These are phyloP conservation scores for Pteronura brasiliensis DNA, from an alignment of 2,113 vertebrate genomes.

Conservation along the genomic window DNA sequence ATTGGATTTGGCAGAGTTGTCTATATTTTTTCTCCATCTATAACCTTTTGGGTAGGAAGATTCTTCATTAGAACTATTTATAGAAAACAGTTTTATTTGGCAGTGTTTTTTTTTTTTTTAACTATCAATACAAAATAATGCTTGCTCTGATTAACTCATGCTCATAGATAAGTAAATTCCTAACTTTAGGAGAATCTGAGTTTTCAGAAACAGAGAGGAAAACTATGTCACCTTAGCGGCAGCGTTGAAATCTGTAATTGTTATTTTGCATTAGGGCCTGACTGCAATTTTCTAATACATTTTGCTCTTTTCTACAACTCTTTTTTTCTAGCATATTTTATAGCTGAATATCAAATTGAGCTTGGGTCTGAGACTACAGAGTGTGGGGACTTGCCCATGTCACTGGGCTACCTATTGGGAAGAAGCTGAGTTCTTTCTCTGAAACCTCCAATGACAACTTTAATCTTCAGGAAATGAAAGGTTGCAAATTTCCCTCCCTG, in stretches of 20 bases:
- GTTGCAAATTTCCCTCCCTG: background rate
- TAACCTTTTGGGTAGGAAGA: background rate
- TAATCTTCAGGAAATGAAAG: background rate
- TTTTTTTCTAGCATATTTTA: background rate
- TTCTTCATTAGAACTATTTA: background rate
- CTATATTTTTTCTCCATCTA: background rate
- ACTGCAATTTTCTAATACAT: background rate
- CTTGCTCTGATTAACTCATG: slow-evolving; percentile 17
- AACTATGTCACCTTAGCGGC: background rate
- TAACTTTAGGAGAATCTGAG: background rate
- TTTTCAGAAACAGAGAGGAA: slow-evolving; percentile 21
- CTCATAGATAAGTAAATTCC: background rate
- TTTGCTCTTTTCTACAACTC: background rate
- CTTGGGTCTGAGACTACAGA: background rate
- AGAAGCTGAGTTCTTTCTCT: background rate
- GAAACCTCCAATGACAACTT: background rate
- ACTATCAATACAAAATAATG: background rate
- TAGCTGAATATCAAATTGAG: background rate
- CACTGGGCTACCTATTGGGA: background rate
- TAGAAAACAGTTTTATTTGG: background rate
- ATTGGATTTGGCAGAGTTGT: background rate
- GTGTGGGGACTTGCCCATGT: background rate
- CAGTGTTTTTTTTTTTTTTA: background rate
- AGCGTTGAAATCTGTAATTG: background rate
- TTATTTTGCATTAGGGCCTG: background rate